Evolutionary conservation across 2,888 invertebrate species (phyloP).

Genomic region (Dromius quadrimaculatus): DNA sequence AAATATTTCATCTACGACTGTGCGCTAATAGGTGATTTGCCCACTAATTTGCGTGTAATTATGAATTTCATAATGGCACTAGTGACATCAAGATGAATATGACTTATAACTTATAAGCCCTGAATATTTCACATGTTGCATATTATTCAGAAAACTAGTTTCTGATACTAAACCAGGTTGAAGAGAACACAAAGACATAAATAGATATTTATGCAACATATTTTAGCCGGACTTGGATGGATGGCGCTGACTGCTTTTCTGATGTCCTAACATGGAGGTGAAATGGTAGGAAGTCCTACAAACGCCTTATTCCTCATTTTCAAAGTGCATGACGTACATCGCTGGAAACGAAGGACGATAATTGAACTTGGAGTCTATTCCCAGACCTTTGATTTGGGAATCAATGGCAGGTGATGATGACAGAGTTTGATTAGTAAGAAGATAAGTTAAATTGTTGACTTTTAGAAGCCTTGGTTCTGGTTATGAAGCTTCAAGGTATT

Average conservation of each 20-base stretch:
- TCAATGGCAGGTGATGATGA: background rate
- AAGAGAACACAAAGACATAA: background rate
- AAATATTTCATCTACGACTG: too few species aligned
- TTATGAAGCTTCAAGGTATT: too few species aligned
- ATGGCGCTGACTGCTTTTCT: background rate
- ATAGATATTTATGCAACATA: slow-evolving; percentile 2
- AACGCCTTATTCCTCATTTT: slow-evolving; percentile 29
- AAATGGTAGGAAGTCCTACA: slow-evolving; percentile 13
- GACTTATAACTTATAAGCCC: background rate
- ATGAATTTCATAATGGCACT: too few species aligned
- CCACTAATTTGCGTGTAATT: too few species aligned
- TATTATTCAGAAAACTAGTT: slow-evolving; percentile 11
- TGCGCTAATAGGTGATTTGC: too few species aligned
- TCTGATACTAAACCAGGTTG: slow-evolving; percentile 2
- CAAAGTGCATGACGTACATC: slow-evolving; percentile 4
- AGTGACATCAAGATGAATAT: too few species aligned
- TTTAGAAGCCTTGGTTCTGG: too few species aligned
- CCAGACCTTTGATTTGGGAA: background rate
- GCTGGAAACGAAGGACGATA: background rate
- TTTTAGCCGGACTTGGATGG: background rate
- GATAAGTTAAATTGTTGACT: background rate
- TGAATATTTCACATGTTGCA: slow-evolving; percentile 1
- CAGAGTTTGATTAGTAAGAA: background rate
- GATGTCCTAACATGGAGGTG: slow-evolving; percentile 11
- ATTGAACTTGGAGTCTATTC: background rate